Evolutionary conservation across 2,113 vertebrate genomes (phyloP), one percentile per base, ranked within the genome.

Genomic region (Coptodon bakossiorum): DNA sequence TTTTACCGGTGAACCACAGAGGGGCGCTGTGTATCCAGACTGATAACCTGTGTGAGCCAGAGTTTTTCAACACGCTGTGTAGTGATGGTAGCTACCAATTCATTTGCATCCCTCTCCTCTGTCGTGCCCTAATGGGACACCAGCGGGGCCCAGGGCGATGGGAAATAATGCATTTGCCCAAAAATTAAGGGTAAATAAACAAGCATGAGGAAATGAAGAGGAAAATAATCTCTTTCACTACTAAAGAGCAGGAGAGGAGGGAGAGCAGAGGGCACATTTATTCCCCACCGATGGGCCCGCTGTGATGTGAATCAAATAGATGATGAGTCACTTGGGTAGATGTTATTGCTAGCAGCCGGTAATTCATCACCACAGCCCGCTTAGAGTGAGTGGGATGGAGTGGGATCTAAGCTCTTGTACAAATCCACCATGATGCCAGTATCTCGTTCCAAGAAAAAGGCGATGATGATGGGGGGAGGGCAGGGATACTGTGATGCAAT

Each of bases 141-240:
- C 90, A 90, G 82, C 86, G 40, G 92, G 80, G 92, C 91, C 89
- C 16, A 16, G 82, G 89, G 93, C 27, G 85, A 50, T 86, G 68
- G 87, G 80, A 93, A 93, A 94, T 93, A 92, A 93, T 87, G 89
- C 90, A 85, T 93, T 95, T 93, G 85, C 92, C 93, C 90, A 81
- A 92, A 95, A 95, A 94, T 94, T 93, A 95, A 91, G 86, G 92
- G 90, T 93, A 95, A 95, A 95, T 95, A 95, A 95, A 95, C 92
- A 95, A 90, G 82, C 78, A 84, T 5, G 63, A 92, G 86, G 86
- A 94, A 94, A 95, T 93, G 91, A 94, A 91, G 86, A 94, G 90
- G 90, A 94, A 95, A 95, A 93, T 91, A 91, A 95, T 95, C 84
- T 86, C 89, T 91, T 92, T 93, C 91, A 86, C 88, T 88, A 84